These are phyloP conservation scores for Cryptotermes secundus DNA, from an alignment of 1,140 invertebrate genomes.

Conservation along the genomic window DNA sequence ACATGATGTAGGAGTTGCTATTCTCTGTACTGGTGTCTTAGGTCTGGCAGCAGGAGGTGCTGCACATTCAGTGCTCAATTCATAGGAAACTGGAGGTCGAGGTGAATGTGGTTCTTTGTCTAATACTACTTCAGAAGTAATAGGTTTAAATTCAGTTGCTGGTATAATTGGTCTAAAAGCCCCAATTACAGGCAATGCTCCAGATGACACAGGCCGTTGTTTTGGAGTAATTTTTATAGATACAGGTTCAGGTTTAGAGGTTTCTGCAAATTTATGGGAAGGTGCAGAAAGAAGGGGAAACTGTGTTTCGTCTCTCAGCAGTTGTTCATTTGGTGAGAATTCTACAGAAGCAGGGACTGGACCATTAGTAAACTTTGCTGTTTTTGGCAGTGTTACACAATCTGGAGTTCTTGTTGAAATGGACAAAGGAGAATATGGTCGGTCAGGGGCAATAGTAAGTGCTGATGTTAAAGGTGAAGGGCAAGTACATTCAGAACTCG, in stretches of 20 bases:
- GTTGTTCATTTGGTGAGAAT: not conserved
- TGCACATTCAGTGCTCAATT: not conserved
- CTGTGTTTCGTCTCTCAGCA: not conserved
- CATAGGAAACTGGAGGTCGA: not conserved
- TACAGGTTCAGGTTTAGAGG: not conserved
- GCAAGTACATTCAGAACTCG: not conserved
- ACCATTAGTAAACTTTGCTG: not conserved
- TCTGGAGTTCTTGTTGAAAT: not conserved
- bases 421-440: conserved; percentile 28
- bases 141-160: not conserved
- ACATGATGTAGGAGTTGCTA: not conserved
- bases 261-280: not conserved
- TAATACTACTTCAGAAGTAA: not conserved
- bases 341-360: not conserved
- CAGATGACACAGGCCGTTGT: not conserved
- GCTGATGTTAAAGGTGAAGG: conserved; percentile 26
- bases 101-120: not conserved
- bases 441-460: conserved; percentile 36
- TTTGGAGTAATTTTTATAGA: not conserved
- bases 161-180: conserved; percentile 9
- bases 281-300: not conserved
- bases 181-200: conserved; percentile 18
- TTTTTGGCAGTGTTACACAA: not conserved
- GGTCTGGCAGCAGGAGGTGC: not conserved
- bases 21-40: not conserved